Evolutionary conservation across 1,140 invertebrate species (phyloP).

Genomic region (Plectrocnemia conspersa): DNA sequence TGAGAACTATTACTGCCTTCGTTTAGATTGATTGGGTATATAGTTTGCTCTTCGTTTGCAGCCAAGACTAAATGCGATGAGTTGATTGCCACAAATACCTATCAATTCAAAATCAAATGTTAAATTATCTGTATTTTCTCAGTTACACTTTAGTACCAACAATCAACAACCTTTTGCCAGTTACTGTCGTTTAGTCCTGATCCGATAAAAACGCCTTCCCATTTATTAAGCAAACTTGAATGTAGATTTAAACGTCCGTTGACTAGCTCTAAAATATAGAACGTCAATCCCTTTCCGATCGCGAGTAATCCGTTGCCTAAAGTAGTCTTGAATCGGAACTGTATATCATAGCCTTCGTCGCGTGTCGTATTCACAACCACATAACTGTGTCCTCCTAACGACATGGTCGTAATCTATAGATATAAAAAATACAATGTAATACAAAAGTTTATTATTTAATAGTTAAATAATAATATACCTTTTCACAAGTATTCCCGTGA

Average conservation of each 20-base stretch:
- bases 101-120: conserved; percentile 7
- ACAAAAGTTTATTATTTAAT: no score
- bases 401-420: conserved; percentile 74
- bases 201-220: conserved; percentile 83
- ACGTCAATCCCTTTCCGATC: conserved; percentile 74
- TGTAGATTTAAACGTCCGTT: conserved; percentile 79
- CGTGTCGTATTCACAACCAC: conserved; percentile 72
- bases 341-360: conserved; percentile 82
- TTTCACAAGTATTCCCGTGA: conserved; percentile 71
- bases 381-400: conserved; percentile 71
- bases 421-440: conserved; percentile 7
- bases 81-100: conserved; percentile 80
- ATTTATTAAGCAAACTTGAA: conserved; percentile 80
- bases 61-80: conserved; percentile 77
- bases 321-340: conserved; percentile 87
- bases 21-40: conserved; percentile 78
- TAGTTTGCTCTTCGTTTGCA: conserved; percentile 83
- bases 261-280: conserved; percentile 75
- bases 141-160: conserved; percentile 2
- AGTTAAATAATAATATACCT: conserved; percentile 44
- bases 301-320: conserved; percentile 79
- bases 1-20: conserved; percentile 67
- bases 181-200: conserved; percentile 75
- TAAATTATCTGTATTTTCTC: not conserved
- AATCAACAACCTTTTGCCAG: conserved; percentile 69